Conservation (phyloP, 2,888 invertebrate species). For the Caenorhabditis plicata region DNA sequence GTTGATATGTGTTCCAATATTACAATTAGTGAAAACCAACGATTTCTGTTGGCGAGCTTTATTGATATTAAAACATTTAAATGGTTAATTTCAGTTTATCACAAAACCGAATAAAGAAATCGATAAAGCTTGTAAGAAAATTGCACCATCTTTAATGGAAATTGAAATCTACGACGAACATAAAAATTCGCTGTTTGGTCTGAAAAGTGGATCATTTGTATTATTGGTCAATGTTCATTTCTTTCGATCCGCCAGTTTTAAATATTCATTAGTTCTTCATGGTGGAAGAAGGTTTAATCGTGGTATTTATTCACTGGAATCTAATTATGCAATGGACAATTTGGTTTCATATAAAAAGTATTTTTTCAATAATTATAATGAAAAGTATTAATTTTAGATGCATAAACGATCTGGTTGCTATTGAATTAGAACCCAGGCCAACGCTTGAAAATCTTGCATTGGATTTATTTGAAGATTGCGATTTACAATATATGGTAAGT, state of each 20-base stretch:
- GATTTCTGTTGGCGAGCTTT: neutral
- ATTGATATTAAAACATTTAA: too few species aligned
- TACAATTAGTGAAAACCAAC: neutral
- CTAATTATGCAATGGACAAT: neutral
- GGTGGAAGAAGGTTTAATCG: neutral
- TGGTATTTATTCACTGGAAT: neutral
- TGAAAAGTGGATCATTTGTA: neutral
- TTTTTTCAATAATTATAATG: too few species aligned
- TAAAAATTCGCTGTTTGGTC: neutral
- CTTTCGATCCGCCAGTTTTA: neutral
- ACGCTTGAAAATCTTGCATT: too few species aligned
- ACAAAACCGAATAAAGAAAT: constrained; percentile 3
- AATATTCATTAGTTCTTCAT: neutral
- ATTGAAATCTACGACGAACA: constrained; percentile 12
- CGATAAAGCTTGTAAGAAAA: neutral
- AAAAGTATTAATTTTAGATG: too few species aligned
- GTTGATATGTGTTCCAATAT: too few species aligned
- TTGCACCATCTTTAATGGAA: constrained; percentile 4
- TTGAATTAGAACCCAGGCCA: too few species aligned
- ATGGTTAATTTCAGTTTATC: constrained; percentile 3
- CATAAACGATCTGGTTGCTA: too few species aligned
- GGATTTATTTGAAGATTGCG: too few species aligned
- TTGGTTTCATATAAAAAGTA: too few species aligned
- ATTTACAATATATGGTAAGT: too few species aligned
- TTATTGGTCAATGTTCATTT: neutral